These are phyloP conservation scores for Arnoldichthys spilopterus DNA, from an alignment of 2,797 vertebrate genomes.

Conservation along the genomic window DNA sequence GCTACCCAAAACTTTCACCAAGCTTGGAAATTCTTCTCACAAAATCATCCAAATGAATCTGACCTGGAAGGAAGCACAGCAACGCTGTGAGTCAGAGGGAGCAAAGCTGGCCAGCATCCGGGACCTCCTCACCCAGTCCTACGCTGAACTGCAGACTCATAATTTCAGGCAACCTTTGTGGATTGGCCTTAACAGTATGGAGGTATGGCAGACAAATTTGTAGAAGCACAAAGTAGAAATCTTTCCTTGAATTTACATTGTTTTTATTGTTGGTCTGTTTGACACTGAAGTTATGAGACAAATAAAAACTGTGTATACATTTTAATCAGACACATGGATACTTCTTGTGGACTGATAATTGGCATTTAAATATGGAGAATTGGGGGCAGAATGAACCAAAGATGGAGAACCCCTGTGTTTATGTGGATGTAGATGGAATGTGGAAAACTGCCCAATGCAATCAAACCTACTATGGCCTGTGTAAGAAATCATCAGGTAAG, in stretches of 20 bases:
- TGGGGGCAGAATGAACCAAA: slow-evolving; percentile 86
- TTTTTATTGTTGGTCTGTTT: too few relatives aligned
- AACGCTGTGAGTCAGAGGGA: slow-evolving; percentile 69
- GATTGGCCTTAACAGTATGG: slow-evolving; percentile 89
- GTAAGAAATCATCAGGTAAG: slow-evolving; percentile 85
- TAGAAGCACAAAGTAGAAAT: too few relatives aligned
- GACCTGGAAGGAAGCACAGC: slow-evolving; percentile 81
- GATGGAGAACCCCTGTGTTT: slow-evolving; percentile 83
- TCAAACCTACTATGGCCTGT: slow-evolving; percentile 81
- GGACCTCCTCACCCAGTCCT: slow-evolving; percentile 79
- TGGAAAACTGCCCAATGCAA: slow-evolving; percentile 89
- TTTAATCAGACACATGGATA: slow-evolving; percentile 78
- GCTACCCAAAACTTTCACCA: slow-evolving; percentile 63
- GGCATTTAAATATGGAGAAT: slow-evolving; percentile 80
- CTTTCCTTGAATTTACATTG: too few relatives aligned
- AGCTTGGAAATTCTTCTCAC: slow-evolving; percentile 82
- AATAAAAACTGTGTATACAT: background rate
- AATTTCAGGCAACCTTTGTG: slow-evolving; percentile 80
- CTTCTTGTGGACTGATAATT: slow-evolving; percentile 86
- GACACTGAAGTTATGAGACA: too few relatives aligned
- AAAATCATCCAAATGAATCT: slow-evolving; percentile 77
- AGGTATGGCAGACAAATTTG: slow-evolving; percentile 72
- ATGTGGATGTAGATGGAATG: slow-evolving; percentile 79
- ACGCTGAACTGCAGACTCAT: slow-evolving; percentile 77
- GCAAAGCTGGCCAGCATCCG: slow-evolving; percentile 82